phyloP scores from a whole-genome alignment of 2,888 invertebrate genomes.

The Mesochorus sp. region DNA sequence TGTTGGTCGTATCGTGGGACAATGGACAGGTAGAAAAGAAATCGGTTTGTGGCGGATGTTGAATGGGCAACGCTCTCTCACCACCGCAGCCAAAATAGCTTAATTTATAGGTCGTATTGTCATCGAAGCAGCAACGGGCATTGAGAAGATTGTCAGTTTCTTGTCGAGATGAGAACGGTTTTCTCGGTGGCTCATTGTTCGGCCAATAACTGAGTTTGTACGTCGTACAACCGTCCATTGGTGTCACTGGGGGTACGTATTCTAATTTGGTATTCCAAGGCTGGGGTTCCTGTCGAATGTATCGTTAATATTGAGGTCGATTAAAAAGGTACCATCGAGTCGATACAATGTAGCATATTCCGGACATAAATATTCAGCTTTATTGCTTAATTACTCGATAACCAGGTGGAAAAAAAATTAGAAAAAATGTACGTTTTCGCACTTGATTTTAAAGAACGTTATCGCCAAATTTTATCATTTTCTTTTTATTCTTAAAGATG shows the following conservation, averaged over 20 bases:
- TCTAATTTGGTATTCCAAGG: constrained; percentile 69
- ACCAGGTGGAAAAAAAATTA: too few species aligned
- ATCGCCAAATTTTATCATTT: too few species aligned
- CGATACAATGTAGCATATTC: too few species aligned
- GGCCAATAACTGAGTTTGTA: constrained; percentile 79
- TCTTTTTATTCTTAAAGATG: too few species aligned
- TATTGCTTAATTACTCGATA: too few species aligned
- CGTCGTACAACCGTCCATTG: constrained; percentile 75
- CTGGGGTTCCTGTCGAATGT: constrained; percentile 69
- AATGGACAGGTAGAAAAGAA: constrained; percentile 72
- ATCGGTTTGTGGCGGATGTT: constrained; percentile 63
- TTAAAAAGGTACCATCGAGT: too few species aligned
- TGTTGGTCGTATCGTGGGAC: constrained; percentile 74
- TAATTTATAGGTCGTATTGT: constrained; percentile 78
- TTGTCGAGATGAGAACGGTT: constrained; percentile 64
- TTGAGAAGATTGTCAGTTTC: constrained; percentile 74
- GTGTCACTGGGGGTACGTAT: constrained; percentile 70
- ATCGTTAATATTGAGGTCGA: neutral
- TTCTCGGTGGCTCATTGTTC: constrained; percentile 66
- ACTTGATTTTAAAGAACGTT: too few species aligned
- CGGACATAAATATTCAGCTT: too few species aligned
- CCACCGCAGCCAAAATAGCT: constrained; percentile 76
- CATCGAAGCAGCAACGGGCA: constrained; percentile 72
- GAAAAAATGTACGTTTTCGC: too few species aligned
- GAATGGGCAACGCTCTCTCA: constrained; percentile 69